Percentiles rank a stretch among this genome's conserved stretches.
These are phyloP conservation scores for Acleris emargana DNA, from an alignment of 2,888 invertebrate species.

Conservation along the genomic window DNA sequence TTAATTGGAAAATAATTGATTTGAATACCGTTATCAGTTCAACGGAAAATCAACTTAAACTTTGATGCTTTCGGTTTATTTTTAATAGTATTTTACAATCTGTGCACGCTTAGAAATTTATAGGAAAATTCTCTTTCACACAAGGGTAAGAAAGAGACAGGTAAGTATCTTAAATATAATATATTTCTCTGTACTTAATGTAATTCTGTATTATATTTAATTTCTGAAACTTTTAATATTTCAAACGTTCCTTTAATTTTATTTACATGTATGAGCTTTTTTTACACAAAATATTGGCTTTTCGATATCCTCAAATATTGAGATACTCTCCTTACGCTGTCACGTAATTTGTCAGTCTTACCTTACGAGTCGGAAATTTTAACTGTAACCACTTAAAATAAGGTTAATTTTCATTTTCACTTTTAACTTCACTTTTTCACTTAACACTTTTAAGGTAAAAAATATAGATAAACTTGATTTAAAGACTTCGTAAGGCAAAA, in stretches of 20 bases:
- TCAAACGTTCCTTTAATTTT: conserved; percentile 26
- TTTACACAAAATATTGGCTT: conserved; percentile 31
- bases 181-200: background rate
- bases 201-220: background rate
- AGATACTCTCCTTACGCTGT: conserved; percentile 58
- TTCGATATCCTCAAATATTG: conserved; percentile 67
- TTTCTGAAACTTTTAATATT: background rate
- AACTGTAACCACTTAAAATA: background rate
- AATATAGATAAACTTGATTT: too few species aligned
- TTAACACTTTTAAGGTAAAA: too few species aligned
- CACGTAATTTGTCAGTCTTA: conserved; percentile 40
- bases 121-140: too few species aligned
- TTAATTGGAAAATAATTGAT: conserved; percentile 70
- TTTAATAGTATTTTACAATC: too few species aligned
- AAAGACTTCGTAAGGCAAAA: conserved; percentile 9
- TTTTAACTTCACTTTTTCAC: too few species aligned
- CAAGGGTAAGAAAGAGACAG: too few species aligned
- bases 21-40: conserved; percentile 41
- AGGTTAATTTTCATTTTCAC: background rate
- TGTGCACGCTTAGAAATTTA: too few species aligned
- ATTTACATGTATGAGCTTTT: conserved; percentile 25
- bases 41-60: conserved; percentile 1
- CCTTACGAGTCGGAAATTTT: background rate
- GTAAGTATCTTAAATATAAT: background rate
- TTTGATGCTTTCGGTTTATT: background rate